A percentile compares a stretch with the other conserved stretches of the same genome.
Conservation (phyloP, 30 jellyfish, hydroid and myxozoan species). For the Chrysaora quinquecirrha region DNA sequence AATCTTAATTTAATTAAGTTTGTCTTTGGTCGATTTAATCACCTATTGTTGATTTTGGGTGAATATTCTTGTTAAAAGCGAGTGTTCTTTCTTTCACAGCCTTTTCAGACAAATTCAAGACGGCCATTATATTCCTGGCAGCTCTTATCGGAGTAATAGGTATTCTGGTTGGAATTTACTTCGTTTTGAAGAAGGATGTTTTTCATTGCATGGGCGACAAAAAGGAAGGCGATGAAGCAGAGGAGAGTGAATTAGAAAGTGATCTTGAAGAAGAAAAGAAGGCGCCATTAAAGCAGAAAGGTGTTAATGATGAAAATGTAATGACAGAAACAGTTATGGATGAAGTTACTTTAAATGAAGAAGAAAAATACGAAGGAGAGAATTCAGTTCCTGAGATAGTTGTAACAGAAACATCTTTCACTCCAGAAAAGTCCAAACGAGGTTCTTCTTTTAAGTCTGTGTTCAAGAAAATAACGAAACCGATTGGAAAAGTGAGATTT, state of each 20-base stretch:
- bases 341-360: background rate
- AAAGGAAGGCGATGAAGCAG: constrained; percentile 71
- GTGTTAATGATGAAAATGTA: background rate
- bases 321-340: background rate
- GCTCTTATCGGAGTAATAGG: constrained; percentile 57
- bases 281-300: background rate
- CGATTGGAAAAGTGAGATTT: constrained; percentile 87
- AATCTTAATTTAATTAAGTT: too few relatives aligned
- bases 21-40: too few relatives aligned
- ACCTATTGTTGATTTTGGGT: too few relatives aligned
- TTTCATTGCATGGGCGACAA: constrained; percentile 71
- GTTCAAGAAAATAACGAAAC: constrained; percentile 76
- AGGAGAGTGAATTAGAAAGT: constrained; percentile 51
- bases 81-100: too few relatives aligned
- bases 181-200: constrained; percentile 69
- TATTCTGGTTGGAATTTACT: constrained; percentile 59
- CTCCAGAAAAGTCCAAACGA: constrained; percentile 58
- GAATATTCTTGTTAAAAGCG: too few relatives aligned
- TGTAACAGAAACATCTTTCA: constrained; percentile 76
- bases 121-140: constrained; percentile 81
- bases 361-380: constrained; percentile 7
- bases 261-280: too few relatives aligned
- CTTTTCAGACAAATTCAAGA: constrained; percentile 59
- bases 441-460: constrained; percentile 73
- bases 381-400: constrained; percentile 50